Evolutionary conservation across 1,140 invertebrate genomes (phyloP).

Genomic region (Berghia stephanieae): DNA sequence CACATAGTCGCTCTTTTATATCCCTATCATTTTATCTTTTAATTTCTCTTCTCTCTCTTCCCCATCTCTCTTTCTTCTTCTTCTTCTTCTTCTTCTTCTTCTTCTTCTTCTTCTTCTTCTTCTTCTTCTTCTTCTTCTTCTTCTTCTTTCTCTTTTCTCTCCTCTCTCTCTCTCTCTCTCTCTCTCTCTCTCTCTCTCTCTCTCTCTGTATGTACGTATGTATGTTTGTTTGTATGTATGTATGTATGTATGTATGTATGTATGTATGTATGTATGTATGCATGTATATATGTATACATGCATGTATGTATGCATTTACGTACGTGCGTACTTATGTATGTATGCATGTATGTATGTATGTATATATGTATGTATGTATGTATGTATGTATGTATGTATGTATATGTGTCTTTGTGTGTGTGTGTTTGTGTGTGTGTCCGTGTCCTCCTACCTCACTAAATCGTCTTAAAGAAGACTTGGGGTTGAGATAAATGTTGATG

Average conservation of each 20-base stretch:
- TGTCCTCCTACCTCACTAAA: not conserved
- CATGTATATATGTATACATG: slow-evolving; percentile 20
- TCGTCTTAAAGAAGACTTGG: not conserved
- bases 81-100: no score
- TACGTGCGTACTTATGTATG: not conserved
- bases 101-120: no score
- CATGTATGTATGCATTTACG: slow-evolving; percentile 14
- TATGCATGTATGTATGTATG: slow-evolving; percentile 16
- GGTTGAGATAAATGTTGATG: not conserved
- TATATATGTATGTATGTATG: not conserved
- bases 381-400: not conserved
- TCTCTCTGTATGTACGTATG: not conserved
- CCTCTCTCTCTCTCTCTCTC: slow-evolving; percentile 11
- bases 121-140: no score
- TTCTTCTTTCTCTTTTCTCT: no score
- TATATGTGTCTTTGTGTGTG: not conserved
- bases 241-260: slow-evolving; percentile 10
- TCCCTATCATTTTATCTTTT: no score
- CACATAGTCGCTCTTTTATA: no score
- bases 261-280: slow-evolving; percentile 22
- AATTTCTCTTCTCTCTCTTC: no score
- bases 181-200: slow-evolving; percentile 21
- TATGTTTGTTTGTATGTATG: slow-evolving; percentile 2
- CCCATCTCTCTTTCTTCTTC: no score
- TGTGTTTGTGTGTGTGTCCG: no score